These are phyloP conservation scores for Streblospio benedicti DNA, from an alignment of 1,140 invertebrate genomes.

Conservation along the genomic window DNA sequence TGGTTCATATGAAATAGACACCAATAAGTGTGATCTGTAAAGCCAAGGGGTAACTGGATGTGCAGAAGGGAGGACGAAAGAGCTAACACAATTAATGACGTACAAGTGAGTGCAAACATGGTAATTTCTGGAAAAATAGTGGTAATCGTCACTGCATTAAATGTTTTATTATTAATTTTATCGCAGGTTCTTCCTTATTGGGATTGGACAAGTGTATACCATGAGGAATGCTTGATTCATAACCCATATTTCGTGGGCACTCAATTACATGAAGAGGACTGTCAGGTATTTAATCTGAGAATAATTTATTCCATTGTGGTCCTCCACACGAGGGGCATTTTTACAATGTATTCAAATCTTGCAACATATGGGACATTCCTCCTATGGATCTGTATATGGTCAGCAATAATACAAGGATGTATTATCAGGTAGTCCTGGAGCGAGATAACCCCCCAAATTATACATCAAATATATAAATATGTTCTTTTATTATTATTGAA, in stretches of 20 bases:
- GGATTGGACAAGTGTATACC: constrained; percentile 71
- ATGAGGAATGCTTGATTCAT: constrained; percentile 60
- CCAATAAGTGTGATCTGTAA: no score
- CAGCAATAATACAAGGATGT: constrained; percentile 22
- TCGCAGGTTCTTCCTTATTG: constrained; percentile 58
- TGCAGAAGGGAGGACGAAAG: no score
- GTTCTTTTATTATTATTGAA: constrained; percentile 37
- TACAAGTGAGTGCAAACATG: no score
- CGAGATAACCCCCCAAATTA: not conserved
- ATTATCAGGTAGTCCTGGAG: not conserved
- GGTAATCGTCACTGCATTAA: no score
- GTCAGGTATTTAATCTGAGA: constrained; percentile 44
- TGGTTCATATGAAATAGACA: no score
- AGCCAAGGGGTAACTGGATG: no score
- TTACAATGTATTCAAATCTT: not conserved
- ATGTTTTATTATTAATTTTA: no score
- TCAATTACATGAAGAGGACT: constrained; percentile 51
- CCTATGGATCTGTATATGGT: not conserved
- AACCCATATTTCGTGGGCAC: constrained; percentile 56
- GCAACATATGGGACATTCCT: not conserved
- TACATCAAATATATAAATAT: not conserved
- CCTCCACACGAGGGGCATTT: not conserved
- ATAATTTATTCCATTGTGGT: not conserved
- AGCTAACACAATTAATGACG: no score
- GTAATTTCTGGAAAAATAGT: no score